Evolutionary conservation across 2,113 vertebrate genomes (phyloP).

Genomic region (Spizaetus ornatus): DNA sequence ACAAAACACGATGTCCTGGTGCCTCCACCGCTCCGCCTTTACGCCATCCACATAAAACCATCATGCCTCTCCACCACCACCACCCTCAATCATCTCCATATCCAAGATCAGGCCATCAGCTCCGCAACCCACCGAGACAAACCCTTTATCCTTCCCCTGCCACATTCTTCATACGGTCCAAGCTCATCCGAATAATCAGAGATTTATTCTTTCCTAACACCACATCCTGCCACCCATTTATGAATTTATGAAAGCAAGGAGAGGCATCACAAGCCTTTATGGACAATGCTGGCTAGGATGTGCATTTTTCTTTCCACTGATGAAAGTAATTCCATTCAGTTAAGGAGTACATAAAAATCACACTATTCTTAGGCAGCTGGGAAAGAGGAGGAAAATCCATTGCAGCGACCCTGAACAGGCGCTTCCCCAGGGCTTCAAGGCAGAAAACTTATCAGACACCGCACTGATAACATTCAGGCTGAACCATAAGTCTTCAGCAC

Average conservation of each 20-base stretch:
- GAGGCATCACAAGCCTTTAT: background rate
- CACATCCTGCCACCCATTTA: background rate
- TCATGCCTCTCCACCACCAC: background rate
- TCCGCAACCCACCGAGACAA: background rate
- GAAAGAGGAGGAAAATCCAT: conserved; percentile 16
- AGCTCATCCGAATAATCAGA: background rate
- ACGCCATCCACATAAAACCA: background rate
- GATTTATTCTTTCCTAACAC: background rate
- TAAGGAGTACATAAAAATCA: conserved; percentile 2
- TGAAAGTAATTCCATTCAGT: background rate
- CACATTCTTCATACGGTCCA: accelerated
- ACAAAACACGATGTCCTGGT: background rate
- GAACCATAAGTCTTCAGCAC: background rate
- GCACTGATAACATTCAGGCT: background rate
- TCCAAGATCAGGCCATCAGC: background rate
- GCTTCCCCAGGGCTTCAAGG: background rate
- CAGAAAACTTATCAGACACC: conserved; percentile 9
- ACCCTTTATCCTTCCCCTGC: background rate
- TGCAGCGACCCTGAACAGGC: background rate
- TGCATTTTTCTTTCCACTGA: background rate
- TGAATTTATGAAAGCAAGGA: background rate
- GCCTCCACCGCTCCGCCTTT: background rate
- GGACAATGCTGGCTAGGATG: background rate
- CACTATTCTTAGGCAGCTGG: background rate
- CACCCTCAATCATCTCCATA: background rate